Evolutionary conservation across 2,888 invertebrate genomes (phyloP), one percentile per base, ranked within the genome.

Genomic region (Eupelmus urozonus): DNA sequence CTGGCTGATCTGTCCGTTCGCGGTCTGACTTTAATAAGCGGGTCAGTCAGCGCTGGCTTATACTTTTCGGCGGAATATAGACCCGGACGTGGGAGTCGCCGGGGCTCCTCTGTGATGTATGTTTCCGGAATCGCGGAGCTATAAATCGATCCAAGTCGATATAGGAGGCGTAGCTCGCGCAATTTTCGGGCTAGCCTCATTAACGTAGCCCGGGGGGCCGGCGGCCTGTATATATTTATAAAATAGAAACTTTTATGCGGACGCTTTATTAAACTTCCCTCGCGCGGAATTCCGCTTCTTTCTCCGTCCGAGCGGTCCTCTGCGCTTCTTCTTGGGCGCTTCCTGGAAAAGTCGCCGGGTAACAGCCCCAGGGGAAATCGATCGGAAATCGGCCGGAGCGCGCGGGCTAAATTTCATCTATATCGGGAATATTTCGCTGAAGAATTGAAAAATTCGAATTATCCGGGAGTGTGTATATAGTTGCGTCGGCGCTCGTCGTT

Each of bases 131-230:
- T 62, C 25, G 67, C 60, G 42, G 40, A 53, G 55, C 67, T 42
- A 72, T 78, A 78, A 78, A 78, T 78, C 77, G 77, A 72, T 67
- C n/a, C 49, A 16, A 49, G 11, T 7, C 20, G 45, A 53, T 53
- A 53, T 53, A 53, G 5, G 20, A 49, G 4, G 53, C 45, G 40
- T 29, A 53, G 69, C 34, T 34, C 42, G 53, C 53, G 53, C 66
- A 65, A 62, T 78, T 45, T 78, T 72, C 66, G 51, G 59, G 5
- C 3, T 34, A 34, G 60, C 27, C 65, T 77, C 65, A 72, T 72
- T 72, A 66, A 77, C 7, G 16, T 29, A n/a, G n/a, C n/a, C n/a
- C 49, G 27, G 29, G 42, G 34, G 13, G 55, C 45, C 62, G 59
- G 55, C 45, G 57, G 59, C 27, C 60, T 29, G 67, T 72, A n/a